Evolutionary conservation across 2,797 vertebrate genomes (phyloP).

Genomic region (Phrynocephalus guinanensis): DNA sequence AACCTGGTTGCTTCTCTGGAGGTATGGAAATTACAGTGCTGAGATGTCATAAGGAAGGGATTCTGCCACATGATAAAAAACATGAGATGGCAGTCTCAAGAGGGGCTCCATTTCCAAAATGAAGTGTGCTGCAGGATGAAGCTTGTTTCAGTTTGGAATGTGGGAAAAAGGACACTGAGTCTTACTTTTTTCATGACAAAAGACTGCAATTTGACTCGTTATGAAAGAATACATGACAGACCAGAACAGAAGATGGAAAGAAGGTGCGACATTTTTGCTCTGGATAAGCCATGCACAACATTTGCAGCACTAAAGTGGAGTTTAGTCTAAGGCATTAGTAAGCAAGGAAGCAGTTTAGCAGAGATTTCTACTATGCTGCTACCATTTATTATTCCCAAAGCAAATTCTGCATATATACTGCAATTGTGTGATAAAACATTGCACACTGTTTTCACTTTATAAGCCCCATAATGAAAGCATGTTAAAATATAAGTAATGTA

Average conservation of each 20-base stretch:
- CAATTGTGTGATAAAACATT: not conserved
- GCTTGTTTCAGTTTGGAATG: not conserved
- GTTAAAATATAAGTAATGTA: not conserved
- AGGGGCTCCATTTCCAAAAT: not conserved
- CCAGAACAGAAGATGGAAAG: not conserved
- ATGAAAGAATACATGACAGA: not conserved
- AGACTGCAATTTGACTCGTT: not conserved
- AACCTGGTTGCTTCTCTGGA: not conserved
- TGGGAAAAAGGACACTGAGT: not conserved
- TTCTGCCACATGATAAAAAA: not conserved
- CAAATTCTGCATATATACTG: slow-evolving; percentile 21
- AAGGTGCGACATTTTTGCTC: not conserved
- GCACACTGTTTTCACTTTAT: not conserved
- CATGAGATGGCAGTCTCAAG: not conserved
- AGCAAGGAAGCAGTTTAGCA: no score
- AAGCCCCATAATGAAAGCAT: not conserved
- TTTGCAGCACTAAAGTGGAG: not conserved
- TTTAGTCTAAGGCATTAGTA: not conserved
- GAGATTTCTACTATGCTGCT: not conserved
- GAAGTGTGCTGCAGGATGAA: not conserved
- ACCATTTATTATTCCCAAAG: not conserved
- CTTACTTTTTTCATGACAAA: not conserved
- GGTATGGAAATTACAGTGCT: not conserved
- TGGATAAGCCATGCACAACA: not conserved
- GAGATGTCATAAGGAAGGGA: slow-evolving; percentile 8